Evolutionary conservation across 1,140 invertebrate species (phyloP).

Genomic region (Pseudobourletiella spinata): DNA sequence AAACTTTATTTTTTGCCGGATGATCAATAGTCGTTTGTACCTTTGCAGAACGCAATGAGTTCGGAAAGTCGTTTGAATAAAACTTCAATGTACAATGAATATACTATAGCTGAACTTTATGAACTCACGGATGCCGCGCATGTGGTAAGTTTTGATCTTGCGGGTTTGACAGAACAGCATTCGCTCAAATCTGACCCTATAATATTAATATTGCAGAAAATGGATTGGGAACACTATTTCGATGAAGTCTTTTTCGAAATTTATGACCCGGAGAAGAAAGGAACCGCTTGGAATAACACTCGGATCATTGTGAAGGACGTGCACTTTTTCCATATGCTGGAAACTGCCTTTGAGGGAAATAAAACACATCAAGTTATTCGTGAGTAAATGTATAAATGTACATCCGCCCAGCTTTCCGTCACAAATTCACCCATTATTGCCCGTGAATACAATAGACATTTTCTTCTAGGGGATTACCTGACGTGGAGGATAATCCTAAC

Average conservation of each 20-base stretch:
- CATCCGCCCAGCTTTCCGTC: not conserved
- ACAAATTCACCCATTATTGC: not conserved
- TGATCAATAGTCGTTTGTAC: not conserved
- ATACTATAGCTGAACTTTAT: not conserved
- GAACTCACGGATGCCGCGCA: not conserved
- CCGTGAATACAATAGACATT: not conserved
- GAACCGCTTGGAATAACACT: not conserved
- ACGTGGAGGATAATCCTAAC: not conserved
- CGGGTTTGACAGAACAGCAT: too few species aligned
- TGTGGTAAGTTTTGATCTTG: not conserved
- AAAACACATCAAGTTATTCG: not conserved
- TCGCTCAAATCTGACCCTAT: not conserved
- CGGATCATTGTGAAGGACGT: not conserved
- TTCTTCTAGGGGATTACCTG: not conserved
- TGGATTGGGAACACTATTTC: constrained; percentile 3
- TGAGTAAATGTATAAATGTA: not conserved
- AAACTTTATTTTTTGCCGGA: not conserved
- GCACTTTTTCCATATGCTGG: not conserved
- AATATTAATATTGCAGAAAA: not conserved
- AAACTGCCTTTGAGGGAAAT: not conserved
- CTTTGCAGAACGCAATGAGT: not conserved
- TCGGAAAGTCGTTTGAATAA: not conserved
- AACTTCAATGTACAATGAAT: not conserved
- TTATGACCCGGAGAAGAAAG: not conserved
- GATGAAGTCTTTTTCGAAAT: constrained; percentile 5